These are phyloP conservation scores for Dromas ardeola DNA, from an alignment of 2,113 vertebrate genomes.

Conservation along the genomic window DNA sequence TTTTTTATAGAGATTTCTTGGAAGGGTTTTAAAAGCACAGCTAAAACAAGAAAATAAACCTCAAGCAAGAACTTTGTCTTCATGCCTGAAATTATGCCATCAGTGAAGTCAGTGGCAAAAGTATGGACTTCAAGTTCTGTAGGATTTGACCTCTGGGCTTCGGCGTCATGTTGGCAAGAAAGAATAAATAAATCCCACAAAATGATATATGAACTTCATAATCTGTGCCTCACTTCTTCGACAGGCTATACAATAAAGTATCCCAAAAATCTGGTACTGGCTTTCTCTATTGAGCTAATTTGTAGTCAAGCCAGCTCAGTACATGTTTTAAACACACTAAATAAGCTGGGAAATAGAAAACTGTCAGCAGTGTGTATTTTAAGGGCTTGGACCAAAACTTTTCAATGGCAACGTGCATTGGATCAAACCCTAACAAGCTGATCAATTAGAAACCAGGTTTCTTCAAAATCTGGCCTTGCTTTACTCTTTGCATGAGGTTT, in stretches of 20 bases:
- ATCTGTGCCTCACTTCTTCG: not conserved
- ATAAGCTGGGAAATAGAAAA: constrained; percentile 9
- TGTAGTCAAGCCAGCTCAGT: not conserved
- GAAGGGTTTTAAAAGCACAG: not conserved
- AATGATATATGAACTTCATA: constrained; percentile 20
- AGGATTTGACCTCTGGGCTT: constrained; percentile 23
- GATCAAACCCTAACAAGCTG: not conserved
- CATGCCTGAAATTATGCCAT: constrained; percentile 20
- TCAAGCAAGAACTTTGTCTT: not conserved
- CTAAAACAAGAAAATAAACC: not conserved
- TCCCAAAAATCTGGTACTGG: not conserved
- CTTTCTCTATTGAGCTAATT: not conserved
- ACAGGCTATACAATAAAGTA: constrained; percentile 2
- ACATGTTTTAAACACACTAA: not conserved
- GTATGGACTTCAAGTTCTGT: not conserved
- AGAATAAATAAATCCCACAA: constrained; percentile 45
- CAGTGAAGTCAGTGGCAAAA: constrained; percentile 34
- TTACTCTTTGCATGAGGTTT: not conserved
- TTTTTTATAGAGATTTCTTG: not conserved
- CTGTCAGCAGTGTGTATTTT: not conserved
- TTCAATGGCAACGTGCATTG: not conserved
- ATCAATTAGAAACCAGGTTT: not conserved
- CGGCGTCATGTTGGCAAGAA: constrained; percentile 17
- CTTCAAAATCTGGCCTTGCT: not conserved
- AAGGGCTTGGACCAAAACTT: not conserved